phyloP scores from a whole-genome alignment of 2,888 invertebrate genomes.

The Drosophila histrio region DNA sequence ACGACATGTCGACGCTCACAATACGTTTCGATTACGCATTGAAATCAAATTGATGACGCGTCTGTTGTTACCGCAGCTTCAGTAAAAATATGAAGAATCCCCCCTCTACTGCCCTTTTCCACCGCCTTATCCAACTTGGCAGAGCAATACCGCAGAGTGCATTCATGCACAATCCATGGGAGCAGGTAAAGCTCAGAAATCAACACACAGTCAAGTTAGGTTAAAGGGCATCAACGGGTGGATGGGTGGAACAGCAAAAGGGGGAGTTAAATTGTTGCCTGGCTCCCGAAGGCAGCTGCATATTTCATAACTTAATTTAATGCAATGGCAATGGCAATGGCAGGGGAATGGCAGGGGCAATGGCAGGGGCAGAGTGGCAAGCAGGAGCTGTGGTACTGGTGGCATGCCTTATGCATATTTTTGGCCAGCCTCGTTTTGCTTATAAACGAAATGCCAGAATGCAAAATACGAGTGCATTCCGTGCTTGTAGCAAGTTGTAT shows the following conservation, averaged over 20 bases:
- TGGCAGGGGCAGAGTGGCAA: neutral
- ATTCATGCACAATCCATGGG: conserved; percentile 59
- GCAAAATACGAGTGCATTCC: conserved; percentile 9
- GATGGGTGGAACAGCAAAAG: neutral
- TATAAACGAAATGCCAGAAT: conserved; percentile 36
- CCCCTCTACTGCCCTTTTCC: neutral
- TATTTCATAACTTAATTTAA: conserved; percentile 73
- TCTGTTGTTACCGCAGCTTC: conserved; percentile 45
- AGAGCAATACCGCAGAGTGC: conserved; percentile 68
- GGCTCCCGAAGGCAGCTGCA: conserved; percentile 32
- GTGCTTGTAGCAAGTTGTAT: conserved; percentile 10
- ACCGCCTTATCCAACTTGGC: neutral
- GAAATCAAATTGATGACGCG: conserved; percentile 72
- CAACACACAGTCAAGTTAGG: conserved; percentile 30
- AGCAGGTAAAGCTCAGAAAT: conserved; percentile 43
- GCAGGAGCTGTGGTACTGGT: conserved; percentile 7
- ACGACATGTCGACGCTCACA: conserved; percentile 48
- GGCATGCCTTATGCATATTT: conserved; percentile 59
- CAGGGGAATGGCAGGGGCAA: conserved; percentile 26
- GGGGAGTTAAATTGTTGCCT: conserved; percentile 22
- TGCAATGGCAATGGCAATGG: conserved; percentile 37
- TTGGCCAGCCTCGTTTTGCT: conserved; percentile 33
- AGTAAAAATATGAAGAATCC: conserved; percentile 30
- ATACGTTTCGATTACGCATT: conserved; percentile 78
- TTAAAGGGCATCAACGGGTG: neutral